Base-by-base conservation (phyloP, 2,113 vertebrate species). In the Numida meleagris region DNA sequence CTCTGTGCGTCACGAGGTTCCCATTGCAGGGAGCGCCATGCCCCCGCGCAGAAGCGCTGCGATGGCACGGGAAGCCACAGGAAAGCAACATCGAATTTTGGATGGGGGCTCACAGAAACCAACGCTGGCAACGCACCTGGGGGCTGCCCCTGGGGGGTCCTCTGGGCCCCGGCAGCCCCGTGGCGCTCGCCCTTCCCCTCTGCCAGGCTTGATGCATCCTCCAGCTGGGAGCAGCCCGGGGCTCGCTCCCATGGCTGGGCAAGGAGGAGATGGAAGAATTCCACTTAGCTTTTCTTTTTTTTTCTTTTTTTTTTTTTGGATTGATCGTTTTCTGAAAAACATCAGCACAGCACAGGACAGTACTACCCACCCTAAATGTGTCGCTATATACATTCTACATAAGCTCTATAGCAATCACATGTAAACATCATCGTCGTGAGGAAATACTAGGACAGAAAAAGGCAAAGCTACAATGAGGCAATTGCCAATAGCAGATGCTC, bases 261-360 rank as follows among this genome's bases (percentile, higher is more conserved):
- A 78, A 96, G 97, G 97, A 98, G 97, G 97, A 98, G 97, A 98
- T 98, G 98, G 97, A 98, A 98, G 98, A 98, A 98, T 98, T 98
- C 97, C 98, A 98, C 97, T 96, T 95, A 87, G 74, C 19, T 48
- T 48, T 48, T 21, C 20, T 58, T 58, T 38, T 75, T 57, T 34
- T 59, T 17, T 51, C 10, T 6, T 12, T 24, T 10, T 16, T 17
- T 42, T 53, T 50, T 86, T 92, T 88, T 81, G 25, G 94, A 94
- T 97, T 83, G 89, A 95, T 95, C 20, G 5, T 97, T 96, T 93
- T 97, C 96, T 97, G 96, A 93, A 98, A 96, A 97, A 98, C 94
- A 96, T 96, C 97, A 96, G 97, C 97, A 98, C 92, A 65, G 97
- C 98, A 98, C 98, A 98, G 96, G 96, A 98, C 98, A 97, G 97